These are phyloP conservation scores for Solea solea DNA, from an alignment of 2,113 vertebrate genomes.

Conservation along the genomic window DNA sequence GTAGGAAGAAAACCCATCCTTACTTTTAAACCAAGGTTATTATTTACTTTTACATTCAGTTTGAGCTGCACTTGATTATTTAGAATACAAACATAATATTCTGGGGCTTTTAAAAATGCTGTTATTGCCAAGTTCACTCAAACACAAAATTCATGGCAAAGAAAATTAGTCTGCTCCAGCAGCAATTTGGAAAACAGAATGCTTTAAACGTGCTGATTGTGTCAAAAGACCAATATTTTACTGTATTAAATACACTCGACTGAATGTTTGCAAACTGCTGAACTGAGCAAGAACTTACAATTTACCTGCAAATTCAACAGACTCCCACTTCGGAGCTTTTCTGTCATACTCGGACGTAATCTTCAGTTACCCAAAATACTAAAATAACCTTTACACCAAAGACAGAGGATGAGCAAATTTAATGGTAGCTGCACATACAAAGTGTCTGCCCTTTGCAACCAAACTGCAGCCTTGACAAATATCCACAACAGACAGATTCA, in stretches of 20 bases:
- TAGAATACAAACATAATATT: neutral
- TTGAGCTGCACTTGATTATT: neutral
- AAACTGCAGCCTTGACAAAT: slow-evolving; percentile 33
- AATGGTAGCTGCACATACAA: slow-evolving; percentile 14
- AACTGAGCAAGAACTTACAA: neutral
- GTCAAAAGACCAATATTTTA: neutral
- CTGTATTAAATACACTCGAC: neutral
- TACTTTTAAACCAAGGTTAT: neutral
- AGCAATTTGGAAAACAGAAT: neutral
- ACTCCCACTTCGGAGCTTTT: too few species aligned
- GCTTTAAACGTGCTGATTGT: neutral
- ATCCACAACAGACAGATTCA: slow-evolving; percentile 28
- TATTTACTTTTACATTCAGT: neutral
- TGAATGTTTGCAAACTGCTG: neutral
- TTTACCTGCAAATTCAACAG: neutral
- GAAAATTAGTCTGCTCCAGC: neutral
- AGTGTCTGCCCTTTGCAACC: slow-evolving; percentile 20
- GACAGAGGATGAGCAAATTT: neutral
- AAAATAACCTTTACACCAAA: neutral
- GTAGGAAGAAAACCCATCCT: neutral
- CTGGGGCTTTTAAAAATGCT: too few species aligned
- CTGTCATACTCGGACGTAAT: too few species aligned
- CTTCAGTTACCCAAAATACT: neutral
- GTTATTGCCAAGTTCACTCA: too few species aligned
- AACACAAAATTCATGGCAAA: too few species aligned